phyloP scores from a whole-genome alignment of 2,113 vertebrate genomes.

The Gila orcuttii region DNA sequence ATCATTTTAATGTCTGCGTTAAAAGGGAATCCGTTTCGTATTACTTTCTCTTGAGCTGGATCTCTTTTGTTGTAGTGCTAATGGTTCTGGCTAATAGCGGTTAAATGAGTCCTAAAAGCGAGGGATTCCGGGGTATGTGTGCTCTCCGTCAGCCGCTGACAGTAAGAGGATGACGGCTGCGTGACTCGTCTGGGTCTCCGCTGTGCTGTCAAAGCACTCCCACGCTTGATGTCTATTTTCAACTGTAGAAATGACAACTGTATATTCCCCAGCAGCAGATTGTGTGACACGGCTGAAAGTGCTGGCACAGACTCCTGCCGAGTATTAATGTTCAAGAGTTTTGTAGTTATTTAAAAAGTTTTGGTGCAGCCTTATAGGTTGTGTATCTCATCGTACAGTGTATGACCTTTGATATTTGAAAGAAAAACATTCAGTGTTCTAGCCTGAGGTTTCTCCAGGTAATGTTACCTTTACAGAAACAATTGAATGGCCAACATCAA shows the following conservation, averaged over 20 bases:
- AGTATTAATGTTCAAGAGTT: slow-evolving; percentile 29
- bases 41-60: neutral
- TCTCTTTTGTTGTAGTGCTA: neutral
- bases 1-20: neutral
- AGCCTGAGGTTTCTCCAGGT: neutral
- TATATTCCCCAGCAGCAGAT: slow-evolving; percentile 42
- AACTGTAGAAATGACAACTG: slow-evolving; percentile 54
- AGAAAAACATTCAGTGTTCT: neutral
- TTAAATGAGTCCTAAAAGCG: slow-evolving; percentile 3
- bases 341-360: slow-evolving; percentile 14
- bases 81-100: neutral
- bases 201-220: slow-evolving; percentile 63
- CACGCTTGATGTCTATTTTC: slow-evolving; percentile 64
- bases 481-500: neutral
- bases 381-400: neutral
- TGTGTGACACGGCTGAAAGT: slow-evolving; percentile 34
- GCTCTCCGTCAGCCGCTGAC: slow-evolving; percentile 56
- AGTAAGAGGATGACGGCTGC: slow-evolving; percentile 59
- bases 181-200: slow-evolving; percentile 57
- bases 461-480: neutral
- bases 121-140: neutral
- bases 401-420: neutral
- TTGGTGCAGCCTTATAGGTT: slow-evolving; percentile 19
- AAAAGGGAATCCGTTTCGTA: neutral
- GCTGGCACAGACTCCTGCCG: too few relatives aligned